Percentiles rank a stretch among this genome's conserved stretches.
Conservation (phyloP, 2,113 vertebrate genomes). For the Anguilla rostrata region DNA sequence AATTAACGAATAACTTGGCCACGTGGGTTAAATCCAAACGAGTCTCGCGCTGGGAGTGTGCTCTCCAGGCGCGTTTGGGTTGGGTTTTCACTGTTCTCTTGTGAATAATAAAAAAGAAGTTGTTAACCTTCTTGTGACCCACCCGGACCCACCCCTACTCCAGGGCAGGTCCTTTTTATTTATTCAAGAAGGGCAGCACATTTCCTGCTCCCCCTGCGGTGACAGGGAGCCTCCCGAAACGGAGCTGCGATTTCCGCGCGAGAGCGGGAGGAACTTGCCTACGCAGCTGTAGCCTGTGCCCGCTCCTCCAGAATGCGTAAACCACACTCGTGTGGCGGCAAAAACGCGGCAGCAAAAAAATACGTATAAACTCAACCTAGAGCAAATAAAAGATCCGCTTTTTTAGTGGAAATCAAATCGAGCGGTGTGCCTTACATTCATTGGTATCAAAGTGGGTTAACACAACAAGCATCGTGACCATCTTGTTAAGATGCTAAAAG, state of each 20-base stretch:
- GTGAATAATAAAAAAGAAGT: conserved; percentile 20
- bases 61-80: background rate
- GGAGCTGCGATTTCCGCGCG: background rate
- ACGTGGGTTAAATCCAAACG: background rate
- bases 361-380: too few relatives aligned
- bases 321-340: background rate
- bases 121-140: conserved; percentile 18
- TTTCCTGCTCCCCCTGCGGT: conserved; percentile 17
- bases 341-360: background rate
- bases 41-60: background rate
- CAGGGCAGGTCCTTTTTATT: background rate
- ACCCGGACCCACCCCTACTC: conserved; percentile 10
- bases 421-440: too few relatives aligned
- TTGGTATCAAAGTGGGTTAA: too few relatives aligned
- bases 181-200: background rate
- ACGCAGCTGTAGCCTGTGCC: background rate
- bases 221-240: background rate
- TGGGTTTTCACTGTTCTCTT: conserved; percentile 4
- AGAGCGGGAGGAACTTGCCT: background rate
- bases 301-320: background rate
- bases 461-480: too few relatives aligned
- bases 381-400: too few relatives aligned
- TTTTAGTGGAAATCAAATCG: too few relatives aligned
- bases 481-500: too few relatives aligned
- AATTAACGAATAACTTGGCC: background rate